Percentiles rank a stretch among this genome's conserved stretches.
These are phyloP conservation scores for Hydrocynus forskahlii DNA, from an alignment of 2,797 vertebrate species.

Conservation along the genomic window DNA sequence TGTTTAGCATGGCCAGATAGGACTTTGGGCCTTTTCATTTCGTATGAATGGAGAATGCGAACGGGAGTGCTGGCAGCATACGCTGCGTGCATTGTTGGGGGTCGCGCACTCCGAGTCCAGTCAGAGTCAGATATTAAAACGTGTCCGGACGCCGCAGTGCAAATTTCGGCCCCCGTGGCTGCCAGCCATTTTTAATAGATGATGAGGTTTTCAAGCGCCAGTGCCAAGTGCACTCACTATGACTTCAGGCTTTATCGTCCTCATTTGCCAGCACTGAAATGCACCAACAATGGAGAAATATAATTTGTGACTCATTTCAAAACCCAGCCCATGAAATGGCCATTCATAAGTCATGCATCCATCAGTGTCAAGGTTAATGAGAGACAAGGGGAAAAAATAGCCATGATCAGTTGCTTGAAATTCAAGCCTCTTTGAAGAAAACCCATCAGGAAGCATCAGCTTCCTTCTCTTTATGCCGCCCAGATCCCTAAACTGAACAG, in stretches of 20 bases:
- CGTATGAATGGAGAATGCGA: slow-evolving; percentile 7
- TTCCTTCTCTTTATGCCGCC: slow-evolving; percentile 26
- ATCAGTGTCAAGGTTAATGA: slow-evolving; percentile 55
- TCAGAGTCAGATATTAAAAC: slow-evolving; percentile 45
- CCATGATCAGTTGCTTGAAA: slow-evolving; percentile 38
- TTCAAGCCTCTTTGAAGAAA: slow-evolving; percentile 49
- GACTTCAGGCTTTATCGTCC: background rate
- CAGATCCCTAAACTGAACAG: slow-evolving; percentile 48
- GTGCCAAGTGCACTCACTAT: background rate
- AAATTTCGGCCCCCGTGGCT: slow-evolving; percentile 42
- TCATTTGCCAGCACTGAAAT: background rate
- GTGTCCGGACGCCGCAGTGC: slow-evolving; percentile 43
- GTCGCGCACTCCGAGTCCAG: slow-evolving; percentile 20
- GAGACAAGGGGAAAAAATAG: slow-evolving; percentile 10
- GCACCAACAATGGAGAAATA: background rate
- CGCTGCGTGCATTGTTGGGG: slow-evolving; percentile 14
- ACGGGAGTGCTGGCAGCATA: slow-evolving; percentile 30
- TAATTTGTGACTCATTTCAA: background rate
- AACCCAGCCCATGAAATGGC: background rate
- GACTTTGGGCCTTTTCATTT: slow-evolving; percentile 21
- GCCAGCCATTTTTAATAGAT: slow-evolving; percentile 48
- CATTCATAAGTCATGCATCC: slow-evolving; percentile 18
- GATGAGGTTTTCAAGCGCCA: slow-evolving; percentile 30
- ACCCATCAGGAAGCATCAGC: slow-evolving; percentile 47
- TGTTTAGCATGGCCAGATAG: slow-evolving; percentile 31